Evolutionary conservation across 1,140 invertebrate genomes (phyloP).

Genomic region (Zaprionus africanus): DNA sequence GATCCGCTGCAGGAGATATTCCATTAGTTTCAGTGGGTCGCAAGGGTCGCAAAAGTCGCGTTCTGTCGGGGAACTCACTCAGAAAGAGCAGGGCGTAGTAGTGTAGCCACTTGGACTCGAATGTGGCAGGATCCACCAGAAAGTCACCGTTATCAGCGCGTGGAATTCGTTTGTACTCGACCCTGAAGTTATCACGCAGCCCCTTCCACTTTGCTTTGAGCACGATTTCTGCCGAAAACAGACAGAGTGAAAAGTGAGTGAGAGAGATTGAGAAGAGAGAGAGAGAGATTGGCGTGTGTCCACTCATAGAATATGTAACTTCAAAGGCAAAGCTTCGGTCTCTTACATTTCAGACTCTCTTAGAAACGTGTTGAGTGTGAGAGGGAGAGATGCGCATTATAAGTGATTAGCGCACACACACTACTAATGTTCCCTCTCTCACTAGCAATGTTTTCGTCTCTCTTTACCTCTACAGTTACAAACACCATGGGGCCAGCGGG

Average conservation of each 20-base stretch:
- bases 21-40: neutral
- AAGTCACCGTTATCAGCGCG: slow-evolving; percentile 80
- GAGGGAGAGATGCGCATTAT: neutral
- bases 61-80: slow-evolving; percentile 53
- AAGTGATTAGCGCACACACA: slow-evolving; percentile 1
- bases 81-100: slow-evolving; percentile 81
- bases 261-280: slow-evolving; percentile 4
- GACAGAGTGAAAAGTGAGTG: neutral
- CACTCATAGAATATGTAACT: slow-evolving; percentile 21
- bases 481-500: neutral
- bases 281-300: slow-evolving; percentile 8
- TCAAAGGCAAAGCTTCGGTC: slow-evolving; percentile 18
- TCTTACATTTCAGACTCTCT: neutral
- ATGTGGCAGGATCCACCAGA: slow-evolving; percentile 75
- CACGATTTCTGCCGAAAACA: slow-evolving; percentile 68
- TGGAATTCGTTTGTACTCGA: slow-evolving; percentile 83
- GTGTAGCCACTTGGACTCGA: slow-evolving; percentile 83
- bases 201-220: slow-evolving; percentile 84
- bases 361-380: neutral
- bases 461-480: neutral
- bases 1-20: slow-evolving; percentile 64
- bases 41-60: neutral
- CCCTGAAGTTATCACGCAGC: slow-evolving; percentile 83
- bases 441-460: neutral
- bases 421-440: neutral